phyloP scores from a whole-genome alignment of 2,113 vertebrate species.

The Corapipo altera region DNA sequence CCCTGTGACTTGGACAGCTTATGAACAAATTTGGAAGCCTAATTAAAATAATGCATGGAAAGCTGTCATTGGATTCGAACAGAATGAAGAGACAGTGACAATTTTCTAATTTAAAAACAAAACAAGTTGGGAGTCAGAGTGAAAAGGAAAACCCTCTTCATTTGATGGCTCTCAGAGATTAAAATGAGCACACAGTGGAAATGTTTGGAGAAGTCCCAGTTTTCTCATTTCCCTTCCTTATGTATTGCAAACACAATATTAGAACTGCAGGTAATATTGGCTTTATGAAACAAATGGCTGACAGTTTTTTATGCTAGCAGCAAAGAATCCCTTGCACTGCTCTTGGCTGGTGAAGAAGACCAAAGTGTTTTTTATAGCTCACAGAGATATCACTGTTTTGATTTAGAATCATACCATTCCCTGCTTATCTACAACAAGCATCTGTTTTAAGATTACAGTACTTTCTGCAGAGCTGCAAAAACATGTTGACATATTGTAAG shows the following conservation, averaged over 20 bases:
- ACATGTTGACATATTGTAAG: background rate
- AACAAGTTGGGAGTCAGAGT: background rate
- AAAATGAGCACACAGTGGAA: background rate
- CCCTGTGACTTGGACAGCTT: background rate
- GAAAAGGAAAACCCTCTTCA: background rate
- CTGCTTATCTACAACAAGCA: background rate
- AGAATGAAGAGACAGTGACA: background rate
- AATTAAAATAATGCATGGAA: conserved; percentile 17
- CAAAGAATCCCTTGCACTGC: background rate
- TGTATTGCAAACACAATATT: background rate
- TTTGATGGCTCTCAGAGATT: background rate
- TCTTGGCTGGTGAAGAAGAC: background rate
- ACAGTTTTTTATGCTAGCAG: background rate
- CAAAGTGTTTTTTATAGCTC: background rate
- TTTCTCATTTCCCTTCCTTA: background rate
- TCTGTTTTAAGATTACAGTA: conserved; percentile 1
- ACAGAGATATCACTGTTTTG: background rate
- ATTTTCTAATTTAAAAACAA: background rate
- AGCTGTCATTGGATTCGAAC: background rate
- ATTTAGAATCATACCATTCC: background rate
- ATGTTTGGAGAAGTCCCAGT: background rate
- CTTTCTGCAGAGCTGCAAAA: conserved; percentile 12
- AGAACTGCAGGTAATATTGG: background rate
- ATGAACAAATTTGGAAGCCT: conserved; percentile 15
- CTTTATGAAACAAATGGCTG: background rate